phyloP scores from a whole-genome alignment of 2,797 vertebrate genomes.

The Cetoscarus ocellatus region DNA sequence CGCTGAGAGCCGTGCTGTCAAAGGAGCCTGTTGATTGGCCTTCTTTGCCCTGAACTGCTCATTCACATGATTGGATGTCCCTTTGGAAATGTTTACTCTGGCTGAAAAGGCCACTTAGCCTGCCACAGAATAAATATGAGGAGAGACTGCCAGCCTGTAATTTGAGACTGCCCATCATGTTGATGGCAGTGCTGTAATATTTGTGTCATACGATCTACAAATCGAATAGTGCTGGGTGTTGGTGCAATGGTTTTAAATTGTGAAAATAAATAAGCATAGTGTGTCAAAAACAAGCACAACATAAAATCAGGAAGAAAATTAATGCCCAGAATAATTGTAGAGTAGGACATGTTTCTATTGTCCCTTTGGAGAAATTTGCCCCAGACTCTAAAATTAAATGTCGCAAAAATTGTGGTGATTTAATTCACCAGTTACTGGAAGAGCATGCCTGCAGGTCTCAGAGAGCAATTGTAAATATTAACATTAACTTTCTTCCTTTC shows the following conservation, averaged over 20 bases:
- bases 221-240: not conserved
- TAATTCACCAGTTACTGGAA: too few species aligned
- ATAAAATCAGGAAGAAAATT: constrained; percentile 4
- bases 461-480: too few species aligned
- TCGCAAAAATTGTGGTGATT: too few species aligned
- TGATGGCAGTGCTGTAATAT: constrained; percentile 19
- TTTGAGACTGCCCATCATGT: constrained; percentile 40
- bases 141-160: constrained; percentile 35
- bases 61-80: constrained; percentile 49
- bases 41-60: constrained; percentile 19
- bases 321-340: not conserved
- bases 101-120: constrained; percentile 54
- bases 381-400: too few species aligned
- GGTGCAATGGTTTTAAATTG: constrained; percentile 6
- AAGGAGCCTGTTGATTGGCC: constrained; percentile 25
- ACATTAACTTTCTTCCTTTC: too few species aligned
- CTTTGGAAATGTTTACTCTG: constrained; percentile 50
- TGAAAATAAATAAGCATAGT: not conserved
- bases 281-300: not conserved
- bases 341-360: too few species aligned
- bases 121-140: constrained; percentile 39
- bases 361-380: too few species aligned
- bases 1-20: constrained; percentile 7
- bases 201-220: constrained; percentile 34
- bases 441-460: too few species aligned